Percentiles rank a stretch among this genome's conserved stretches.
phyloP scores from a whole-genome alignment of 2,888 invertebrate genomes.

The Stramonita haemastoma region DNA sequence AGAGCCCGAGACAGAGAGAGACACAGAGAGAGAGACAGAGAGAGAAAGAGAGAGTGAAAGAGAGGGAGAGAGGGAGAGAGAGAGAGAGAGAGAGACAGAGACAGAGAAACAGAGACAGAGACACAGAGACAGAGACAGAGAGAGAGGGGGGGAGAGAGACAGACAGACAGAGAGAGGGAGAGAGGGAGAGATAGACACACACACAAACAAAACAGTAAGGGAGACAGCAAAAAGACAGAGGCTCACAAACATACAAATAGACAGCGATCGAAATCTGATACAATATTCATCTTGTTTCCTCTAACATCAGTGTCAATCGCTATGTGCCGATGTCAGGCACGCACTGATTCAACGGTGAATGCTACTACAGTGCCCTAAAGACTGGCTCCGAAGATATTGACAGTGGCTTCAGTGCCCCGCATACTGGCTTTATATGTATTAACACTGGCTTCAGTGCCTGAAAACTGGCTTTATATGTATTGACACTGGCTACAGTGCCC shows the following conservation, averaged over 20 bases:
- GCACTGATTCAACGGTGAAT: no score
- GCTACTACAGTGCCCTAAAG: no score
- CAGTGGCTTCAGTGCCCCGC: no score
- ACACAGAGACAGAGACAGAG: conserved; percentile 13
- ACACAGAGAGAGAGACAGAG: neutral
- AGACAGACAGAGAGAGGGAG: neutral
- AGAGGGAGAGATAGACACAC: neutral
- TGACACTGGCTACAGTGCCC: no score
- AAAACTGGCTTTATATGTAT: no score
- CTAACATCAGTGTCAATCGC: no score
- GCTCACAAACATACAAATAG: neutral
- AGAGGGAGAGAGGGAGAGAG: neutral
- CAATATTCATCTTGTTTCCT: no score
- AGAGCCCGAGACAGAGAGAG: no score
- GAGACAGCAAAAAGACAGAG: neutral
- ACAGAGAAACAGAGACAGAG: conserved; percentile 8
- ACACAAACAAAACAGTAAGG: neutral
- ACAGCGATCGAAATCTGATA: neutral
- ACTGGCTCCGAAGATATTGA: no score
- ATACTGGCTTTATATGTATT: no score
- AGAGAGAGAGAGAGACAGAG: conserved; percentile 9
- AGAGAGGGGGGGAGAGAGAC: neutral
- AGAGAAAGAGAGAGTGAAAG: neutral
- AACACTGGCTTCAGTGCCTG: no score
- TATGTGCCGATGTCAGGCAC: no score